Evolutionary conservation across 2,888 invertebrate genomes (phyloP), one percentile per base, ranked within the genome.

Genomic region (Netelia melanura): DNA sequence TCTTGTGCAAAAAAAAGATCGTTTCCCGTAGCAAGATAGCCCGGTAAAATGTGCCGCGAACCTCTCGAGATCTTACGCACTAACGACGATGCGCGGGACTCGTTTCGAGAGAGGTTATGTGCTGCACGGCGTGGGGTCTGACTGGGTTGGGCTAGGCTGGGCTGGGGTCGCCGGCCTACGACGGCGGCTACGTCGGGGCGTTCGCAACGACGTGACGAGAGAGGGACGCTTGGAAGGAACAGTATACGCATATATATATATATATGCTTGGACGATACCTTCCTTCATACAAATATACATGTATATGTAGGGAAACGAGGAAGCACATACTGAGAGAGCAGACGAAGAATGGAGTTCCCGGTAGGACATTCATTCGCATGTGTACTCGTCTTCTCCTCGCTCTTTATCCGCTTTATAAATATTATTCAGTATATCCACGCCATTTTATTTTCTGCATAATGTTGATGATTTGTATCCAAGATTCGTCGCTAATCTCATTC

Each of bases 111-210:
- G 83, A 83, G 83, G 70, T 79, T 83, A 70, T 61, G 72, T 21
- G 61, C 79, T 21, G 54, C 79, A 71, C 65, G 79, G 83, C 83
- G 79, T 80, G 80, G 81, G 78, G 79, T 84, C 84, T 76, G 71
- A 77, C 76, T 82, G 84, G 72, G 86, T 79, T 84, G 81, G 86
- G 81, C 79, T 71, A 76, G 84, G 78, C 72, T 71, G 72, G 76
- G 83, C 78, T 70, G 84, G 84, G 87, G 87, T 88, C 86, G 88
- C 79, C 81, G 83, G 77, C 86, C 86, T 84, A 68, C 83, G 80
- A 44, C 85, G 72, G 76, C 78, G 48, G 6, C 38, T 38, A 38
- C 38, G 38, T 38, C 30, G 85, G 48, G 80, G 83, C 86, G 88
- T 74, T 52, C 56, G 61, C 68, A 77, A 61, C 70, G 86, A 77